These are phyloP conservation scores for Cheilosia urbana DNA, from an alignment of 2,888 invertebrate genomes.

Conservation along the genomic window DNA sequence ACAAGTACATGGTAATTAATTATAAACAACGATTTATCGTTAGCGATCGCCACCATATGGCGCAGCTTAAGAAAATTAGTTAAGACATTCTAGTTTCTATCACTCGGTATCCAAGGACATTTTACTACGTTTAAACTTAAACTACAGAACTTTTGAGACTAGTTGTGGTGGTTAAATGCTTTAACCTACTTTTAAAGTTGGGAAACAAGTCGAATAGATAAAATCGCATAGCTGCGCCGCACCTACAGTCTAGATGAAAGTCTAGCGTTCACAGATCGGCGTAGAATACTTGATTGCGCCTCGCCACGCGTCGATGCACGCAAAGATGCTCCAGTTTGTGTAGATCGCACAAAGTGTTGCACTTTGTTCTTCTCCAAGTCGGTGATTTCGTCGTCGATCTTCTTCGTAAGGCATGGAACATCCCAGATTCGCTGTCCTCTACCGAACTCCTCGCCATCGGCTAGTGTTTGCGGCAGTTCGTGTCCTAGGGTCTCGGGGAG, in stretches of 20 bases:
- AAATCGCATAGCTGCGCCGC: slow-evolving; percentile 5
- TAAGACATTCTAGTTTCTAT: slow-evolving; percentile 41
- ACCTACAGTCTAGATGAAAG: slow-evolving; percentile 82
- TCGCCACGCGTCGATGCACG: slow-evolving; percentile 87
- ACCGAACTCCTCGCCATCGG: slow-evolving; percentile 94
- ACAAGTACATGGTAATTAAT: slow-evolving; percentile 15
- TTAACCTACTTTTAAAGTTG: slow-evolving; percentile 55
- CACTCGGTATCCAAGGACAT: slow-evolving; percentile 54
- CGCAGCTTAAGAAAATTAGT: slow-evolving; percentile 1
- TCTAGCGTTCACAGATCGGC: slow-evolving; percentile 85
- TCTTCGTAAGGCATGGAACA: slow-evolving; percentile 90
- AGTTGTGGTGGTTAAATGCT: slow-evolving; percentile 57
- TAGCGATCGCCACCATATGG: slow-evolving; percentile 9
- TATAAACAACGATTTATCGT: not conserved
- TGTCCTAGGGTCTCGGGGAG: slow-evolving; percentile 94
- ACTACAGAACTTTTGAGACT: slow-evolving; percentile 66
- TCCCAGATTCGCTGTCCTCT: slow-evolving; percentile 92
- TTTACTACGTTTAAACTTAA: slow-evolving; percentile 35
- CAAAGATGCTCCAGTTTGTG: slow-evolving; percentile 85
- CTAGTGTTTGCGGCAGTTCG: slow-evolving; percentile 93
- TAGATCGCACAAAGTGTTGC: slow-evolving; percentile 81
- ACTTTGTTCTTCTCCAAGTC: slow-evolving; percentile 63
- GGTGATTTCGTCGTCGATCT: slow-evolving; percentile 82
- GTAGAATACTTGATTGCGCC: slow-evolving; percentile 86
- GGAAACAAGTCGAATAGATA: slow-evolving; percentile 53